Conservation (phyloP, 2,888 invertebrate species). For the Gymnocheta viridis region DNA sequence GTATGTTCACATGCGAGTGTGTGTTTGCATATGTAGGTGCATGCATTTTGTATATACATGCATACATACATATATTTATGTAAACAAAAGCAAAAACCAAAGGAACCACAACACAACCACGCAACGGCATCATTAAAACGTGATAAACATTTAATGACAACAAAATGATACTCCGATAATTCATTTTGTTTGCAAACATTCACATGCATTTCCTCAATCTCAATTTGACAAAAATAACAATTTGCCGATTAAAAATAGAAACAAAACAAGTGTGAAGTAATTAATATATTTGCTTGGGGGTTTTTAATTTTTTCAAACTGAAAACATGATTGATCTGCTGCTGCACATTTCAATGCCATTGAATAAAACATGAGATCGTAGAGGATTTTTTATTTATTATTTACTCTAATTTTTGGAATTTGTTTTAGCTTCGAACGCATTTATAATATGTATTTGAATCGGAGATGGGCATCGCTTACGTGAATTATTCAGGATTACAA, state of each 20-base stretch:
- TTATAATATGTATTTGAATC: neutral
- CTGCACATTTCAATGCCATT: neutral
- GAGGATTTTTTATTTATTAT: neutral
- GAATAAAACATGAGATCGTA: neutral
- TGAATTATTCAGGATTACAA: too few species aligned
- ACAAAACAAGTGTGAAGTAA: constrained; percentile 14
- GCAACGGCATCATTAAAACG: constrained; percentile 24
- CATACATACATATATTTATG: neutral
- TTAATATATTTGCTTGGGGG: neutral
- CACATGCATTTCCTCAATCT: constrained; percentile 9
- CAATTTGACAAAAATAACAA: constrained; percentile 4
- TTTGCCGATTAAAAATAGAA: constrained; percentile 27
- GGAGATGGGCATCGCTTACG: neutral
- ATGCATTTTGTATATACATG: too few species aligned
- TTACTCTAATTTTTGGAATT: too few species aligned
- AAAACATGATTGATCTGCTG: neutral
- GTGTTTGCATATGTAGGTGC: neutral
- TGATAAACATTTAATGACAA: constrained; percentile 54
- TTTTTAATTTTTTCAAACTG: neutral
- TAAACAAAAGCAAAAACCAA: constrained; percentile 19
- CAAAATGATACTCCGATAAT: constrained; percentile 40
- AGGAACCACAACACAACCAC: neutral
- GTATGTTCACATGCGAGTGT: neutral
- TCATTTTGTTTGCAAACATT: constrained; percentile 14
- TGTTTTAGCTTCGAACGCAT: too few species aligned